Evolutionary conservation across 1,140 invertebrate species (phyloP).

Genomic region (Hylyphantes graminicola): DNA sequence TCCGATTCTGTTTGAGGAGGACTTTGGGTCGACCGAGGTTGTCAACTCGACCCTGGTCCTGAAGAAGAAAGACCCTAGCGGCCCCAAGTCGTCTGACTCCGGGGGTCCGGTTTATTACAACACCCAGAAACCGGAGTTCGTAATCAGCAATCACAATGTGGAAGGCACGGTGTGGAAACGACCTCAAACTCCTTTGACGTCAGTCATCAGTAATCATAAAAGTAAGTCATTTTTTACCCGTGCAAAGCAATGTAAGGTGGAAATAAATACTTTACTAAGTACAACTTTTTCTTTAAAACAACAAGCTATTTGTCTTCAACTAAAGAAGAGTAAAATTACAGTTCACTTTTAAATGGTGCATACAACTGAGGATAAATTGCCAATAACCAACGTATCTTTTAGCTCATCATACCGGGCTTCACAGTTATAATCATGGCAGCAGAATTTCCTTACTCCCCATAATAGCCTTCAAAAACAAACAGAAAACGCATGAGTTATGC

Average conservation of each 20-base stretch:
- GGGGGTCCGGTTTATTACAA: slow-evolving; percentile 26
- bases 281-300: too few species aligned
- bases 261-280: too few species aligned
- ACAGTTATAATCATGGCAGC: too few species aligned
- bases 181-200: slow-evolving; percentile 4
- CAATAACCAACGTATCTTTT: too few species aligned
- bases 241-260: not conserved
- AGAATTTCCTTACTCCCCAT: too few species aligned
- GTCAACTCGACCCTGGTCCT: slow-evolving; percentile 10
- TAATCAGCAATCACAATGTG: slow-evolving; percentile 20
- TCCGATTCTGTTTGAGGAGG: not conserved
- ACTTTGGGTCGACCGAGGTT: not conserved
- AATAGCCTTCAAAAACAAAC: too few species aligned
- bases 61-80: slow-evolving; percentile 2
- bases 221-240: slow-evolving; percentile 10
- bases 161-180: slow-evolving; percentile 21
- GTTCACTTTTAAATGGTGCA: too few species aligned
- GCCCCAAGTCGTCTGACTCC: not conserved
- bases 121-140: not conserved
- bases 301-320: too few species aligned
- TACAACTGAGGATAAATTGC: too few species aligned
- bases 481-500: too few species aligned
- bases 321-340: too few species aligned
- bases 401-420: too few species aligned
- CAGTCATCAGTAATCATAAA: slow-evolving; percentile 40